A percentile compares a stretch with the other conserved stretches of the same genome.
These are phyloP conservation scores for Noturus placidus DNA, from an alignment of 2,113 vertebrate genomes.

Conservation along the genomic window DNA sequence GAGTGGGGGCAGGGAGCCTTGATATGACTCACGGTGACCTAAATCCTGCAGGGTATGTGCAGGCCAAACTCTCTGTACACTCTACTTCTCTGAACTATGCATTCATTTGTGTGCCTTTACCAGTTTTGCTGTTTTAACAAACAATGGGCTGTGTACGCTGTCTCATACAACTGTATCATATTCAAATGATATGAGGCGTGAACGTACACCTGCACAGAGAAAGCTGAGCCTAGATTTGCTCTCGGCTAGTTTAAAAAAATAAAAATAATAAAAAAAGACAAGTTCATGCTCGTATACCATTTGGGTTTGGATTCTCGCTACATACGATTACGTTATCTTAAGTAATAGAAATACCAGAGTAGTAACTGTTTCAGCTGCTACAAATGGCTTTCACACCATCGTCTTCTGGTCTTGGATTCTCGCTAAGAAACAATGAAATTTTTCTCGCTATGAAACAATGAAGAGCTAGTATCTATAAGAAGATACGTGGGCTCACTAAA, in stretches of 20 bases:
- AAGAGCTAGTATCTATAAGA: not conserved
- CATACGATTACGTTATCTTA: too few relatives aligned
- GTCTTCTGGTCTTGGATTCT: not conserved
- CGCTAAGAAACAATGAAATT: not conserved
- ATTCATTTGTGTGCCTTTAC: not conserved
- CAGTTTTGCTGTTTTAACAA: not conserved
- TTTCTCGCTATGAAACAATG: not conserved
- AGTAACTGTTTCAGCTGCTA: too few relatives aligned
- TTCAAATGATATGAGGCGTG: not conserved
- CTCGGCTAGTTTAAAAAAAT: not conserved
- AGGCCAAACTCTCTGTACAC: slow-evolving; percentile 39
- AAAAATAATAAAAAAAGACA: not conserved
- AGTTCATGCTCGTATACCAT: too few relatives aligned
- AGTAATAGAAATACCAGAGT: too few relatives aligned
- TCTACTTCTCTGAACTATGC: not conserved
- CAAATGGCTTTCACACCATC: too few relatives aligned
- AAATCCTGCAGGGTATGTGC: slow-evolving; percentile 40
- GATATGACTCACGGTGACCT: slow-evolving; percentile 48
- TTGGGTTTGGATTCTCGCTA: not conserved
- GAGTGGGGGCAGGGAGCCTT: slow-evolving; percentile 40
- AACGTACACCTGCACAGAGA: slow-evolving; percentile 7
- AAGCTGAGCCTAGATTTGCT: not conserved
- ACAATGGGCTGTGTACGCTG: not conserved
- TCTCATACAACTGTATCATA: not conserved
- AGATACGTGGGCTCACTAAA: not conserved